A percentile compares a stretch with the other conserved stretches of the same genome.
These are phyloP conservation scores for Neodiprion fabricii DNA, from an alignment of 1,140 invertebrate species.

Conservation along the genomic window DNA sequence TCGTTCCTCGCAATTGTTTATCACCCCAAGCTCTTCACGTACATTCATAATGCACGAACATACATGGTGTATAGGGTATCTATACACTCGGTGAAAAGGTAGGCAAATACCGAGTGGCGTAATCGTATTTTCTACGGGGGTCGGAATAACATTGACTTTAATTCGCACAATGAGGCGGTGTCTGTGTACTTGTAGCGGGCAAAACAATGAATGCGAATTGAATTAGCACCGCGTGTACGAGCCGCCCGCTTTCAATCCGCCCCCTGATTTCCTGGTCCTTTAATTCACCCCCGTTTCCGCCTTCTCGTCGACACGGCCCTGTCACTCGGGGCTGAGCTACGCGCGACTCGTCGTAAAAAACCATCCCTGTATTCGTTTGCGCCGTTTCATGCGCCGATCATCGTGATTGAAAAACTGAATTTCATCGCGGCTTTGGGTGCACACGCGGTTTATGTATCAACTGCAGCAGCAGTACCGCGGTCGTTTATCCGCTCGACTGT, in stretches of 20 bases:
- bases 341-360: too few relatives aligned
- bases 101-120: not conserved
- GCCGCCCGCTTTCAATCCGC: not conserved
- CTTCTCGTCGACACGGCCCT: not conserved
- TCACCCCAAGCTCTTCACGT: not conserved
- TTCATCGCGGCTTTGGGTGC: too few relatives aligned
- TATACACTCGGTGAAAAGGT: not conserved
- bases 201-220: conserved; percentile 7
- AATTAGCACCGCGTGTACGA: not conserved
- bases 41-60: too few relatives aligned
- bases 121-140: not conserved
- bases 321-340: too few relatives aligned
- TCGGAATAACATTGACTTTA: not conserved
- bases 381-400: too few relatives aligned
- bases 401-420: too few relatives aligned
- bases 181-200: not conserved
- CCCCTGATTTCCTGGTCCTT: not conserved
- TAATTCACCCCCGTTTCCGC: not conserved
- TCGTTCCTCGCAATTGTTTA: not conserved
- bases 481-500: too few relatives aligned
- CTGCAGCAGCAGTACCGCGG: too few relatives aligned
- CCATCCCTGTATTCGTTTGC: too few relatives aligned
- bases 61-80: too few relatives aligned
- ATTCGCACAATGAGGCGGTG: not conserved
- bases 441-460: too few relatives aligned